Evolutionary conservation across 2,113 vertebrate species (phyloP).

Genomic region (Nycticebus coucang): DNA sequence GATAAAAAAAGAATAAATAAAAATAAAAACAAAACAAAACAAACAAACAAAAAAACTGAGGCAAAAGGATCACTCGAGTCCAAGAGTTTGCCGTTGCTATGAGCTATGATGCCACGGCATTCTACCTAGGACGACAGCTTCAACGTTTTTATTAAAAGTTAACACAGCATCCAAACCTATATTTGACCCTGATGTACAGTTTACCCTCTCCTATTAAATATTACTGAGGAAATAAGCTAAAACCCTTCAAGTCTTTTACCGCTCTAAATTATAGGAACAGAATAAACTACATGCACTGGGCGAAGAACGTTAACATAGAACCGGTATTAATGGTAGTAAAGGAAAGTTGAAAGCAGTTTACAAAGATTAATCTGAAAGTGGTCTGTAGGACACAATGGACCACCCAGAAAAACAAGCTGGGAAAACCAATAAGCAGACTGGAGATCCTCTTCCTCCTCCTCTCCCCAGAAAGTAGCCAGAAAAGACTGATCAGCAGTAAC

Average conservation of each 20-base stretch:
- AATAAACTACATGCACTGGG: background rate
- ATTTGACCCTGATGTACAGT: background rate
- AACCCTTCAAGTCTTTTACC: background rate
- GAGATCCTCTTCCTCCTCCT: too few species aligned
- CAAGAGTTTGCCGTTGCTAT: too few species aligned
- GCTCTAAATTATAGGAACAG: background rate
- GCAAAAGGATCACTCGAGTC: too few species aligned
- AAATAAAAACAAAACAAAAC: too few species aligned
- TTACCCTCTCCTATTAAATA: background rate
- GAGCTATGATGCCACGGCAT: too few species aligned
- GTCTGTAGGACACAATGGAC: background rate
- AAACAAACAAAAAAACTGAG: too few species aligned
- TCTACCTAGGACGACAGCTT: background rate
- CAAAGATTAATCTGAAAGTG: background rate
- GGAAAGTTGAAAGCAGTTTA: background rate
- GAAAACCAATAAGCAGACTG: background rate
- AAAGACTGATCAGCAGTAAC: background rate
- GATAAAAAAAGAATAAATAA: too few species aligned
- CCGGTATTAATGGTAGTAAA: background rate
- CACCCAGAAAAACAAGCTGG: fast-evolving
- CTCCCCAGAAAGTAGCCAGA: background rate
- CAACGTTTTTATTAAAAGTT: background rate
- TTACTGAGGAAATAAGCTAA: background rate
- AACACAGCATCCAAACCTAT: background rate
- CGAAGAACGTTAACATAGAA: background rate